Evolutionary conservation across 2,113 vertebrate species (phyloP), one percentile per base, ranked within the genome.

Genomic region (Chaetops frenatus): DNA sequence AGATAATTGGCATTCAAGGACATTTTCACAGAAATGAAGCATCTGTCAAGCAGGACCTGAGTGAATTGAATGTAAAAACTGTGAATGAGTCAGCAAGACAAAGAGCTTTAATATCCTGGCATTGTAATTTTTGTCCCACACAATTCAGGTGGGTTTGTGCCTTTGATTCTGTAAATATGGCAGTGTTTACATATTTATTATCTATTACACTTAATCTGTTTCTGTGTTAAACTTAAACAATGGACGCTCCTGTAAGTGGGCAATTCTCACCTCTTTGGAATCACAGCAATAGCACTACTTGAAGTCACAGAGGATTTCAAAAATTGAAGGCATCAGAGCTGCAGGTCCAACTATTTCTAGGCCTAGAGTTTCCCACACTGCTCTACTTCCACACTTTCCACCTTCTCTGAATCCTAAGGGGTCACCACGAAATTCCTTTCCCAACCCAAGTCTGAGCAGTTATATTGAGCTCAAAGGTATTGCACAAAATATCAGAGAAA

Each of bases 1-100:
- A 96, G 94, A 67, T 66, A 53, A 96, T 96, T 92, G 60, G 60
- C 53, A 90, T 92, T 95, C 93, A 92, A 89, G 84, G 91, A 70
- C 85, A 64, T 62, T 95, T 86, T 70, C 82, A 92, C 31, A 73
- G 87, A 88, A 96, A 95, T 42, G 50, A 92, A 66, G 29, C 23
- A 10, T 89, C 94, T 88, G 92, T 95, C 81, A 93, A 95, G 85
- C 83, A 92, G 70, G 78, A 97, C 69, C 71, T 86, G 25, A 66
- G 62, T 48, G 35, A 73, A 74, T 5, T 69, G 92, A 94, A 76
- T 28, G 36, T 58, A 92, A 94, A 94, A 93, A 50, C 64, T 36
- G 78, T 45, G 62, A 71, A 80, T 66, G 58, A 36, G 58, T 65
- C 69, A 96, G 80, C 31, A 60, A 56, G 73, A 64, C 81, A 84